Base-by-base conservation (phyloP, 2,113 vertebrate genomes). In the Eudyptes chrysolophus region DNA sequence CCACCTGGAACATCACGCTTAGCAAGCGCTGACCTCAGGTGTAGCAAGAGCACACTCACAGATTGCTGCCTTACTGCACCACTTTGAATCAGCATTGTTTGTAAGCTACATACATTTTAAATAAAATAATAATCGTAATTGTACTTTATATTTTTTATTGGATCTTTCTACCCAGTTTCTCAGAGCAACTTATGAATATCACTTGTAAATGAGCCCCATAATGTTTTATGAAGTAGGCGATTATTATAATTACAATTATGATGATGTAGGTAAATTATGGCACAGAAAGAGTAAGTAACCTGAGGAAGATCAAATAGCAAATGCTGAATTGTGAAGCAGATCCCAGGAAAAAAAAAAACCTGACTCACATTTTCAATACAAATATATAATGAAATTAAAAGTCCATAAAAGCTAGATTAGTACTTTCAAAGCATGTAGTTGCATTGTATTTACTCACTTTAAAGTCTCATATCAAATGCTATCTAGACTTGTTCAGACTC, bases 241-340 rank as follows among this genome's bases (percentile, higher is more conserved):
- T 97, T 86, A 97, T 89, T 90, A 84, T 95, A 95, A 96, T 97
- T 95, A 96, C 68, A 76, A 87, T 95, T 48, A 96, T 85, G 87
- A 84, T 86, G 79, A 94, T 87, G 92, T 85, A 89, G 84, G 89
- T 68, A 90, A 96, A 94, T 83, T 83, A 96, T 60, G 81, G 89
- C 87, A 72, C 46, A 88, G 89, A 90, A 93, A 70, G 62, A 91
- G 81, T 76, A 94, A 87, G 77, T 62, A 90, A 97, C 84, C 60
- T 51, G 46, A 96, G 55, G 65, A 95, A 91, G 95, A 96, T 90
- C 95, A 95, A 96, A 94, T 76, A 76, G 81, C 54, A 87, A 94
- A 62, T 85, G 92, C 46, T 82, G 75, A 96, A 69, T 5, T 82
- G 74, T 69, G 89, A 94, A 94, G 89, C 42, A 97, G 87, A 97